Evolutionary conservation across 2,113 vertebrate species (phyloP).

Genomic region (Cichladusa arquata): DNA sequence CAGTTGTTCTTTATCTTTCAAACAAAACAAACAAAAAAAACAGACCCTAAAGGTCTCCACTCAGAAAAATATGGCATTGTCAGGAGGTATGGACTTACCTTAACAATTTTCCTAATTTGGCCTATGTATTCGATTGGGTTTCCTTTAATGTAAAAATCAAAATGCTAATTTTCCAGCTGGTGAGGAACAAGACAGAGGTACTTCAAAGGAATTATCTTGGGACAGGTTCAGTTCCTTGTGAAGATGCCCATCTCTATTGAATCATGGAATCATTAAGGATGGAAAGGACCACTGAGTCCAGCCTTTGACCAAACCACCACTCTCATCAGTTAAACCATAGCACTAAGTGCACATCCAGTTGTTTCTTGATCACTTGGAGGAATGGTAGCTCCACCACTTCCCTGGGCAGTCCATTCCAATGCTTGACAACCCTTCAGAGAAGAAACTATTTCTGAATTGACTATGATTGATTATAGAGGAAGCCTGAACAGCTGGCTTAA

Average conservation of each 20-base stretch:
- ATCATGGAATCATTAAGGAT: not conserved
- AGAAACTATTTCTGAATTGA: not conserved
- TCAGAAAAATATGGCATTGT: not conserved
- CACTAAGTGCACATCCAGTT: not conserved
- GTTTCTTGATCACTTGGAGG: not conserved
- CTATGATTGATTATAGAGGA: not conserved
- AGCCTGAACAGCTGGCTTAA: not conserved
- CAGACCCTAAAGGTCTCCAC: not conserved
- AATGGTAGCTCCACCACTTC: not conserved
- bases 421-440: not conserved
- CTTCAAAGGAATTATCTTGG: not conserved
- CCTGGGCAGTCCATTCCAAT: too few species aligned
- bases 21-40: not conserved
- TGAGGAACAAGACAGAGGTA: not conserved
- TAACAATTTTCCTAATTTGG: not conserved
- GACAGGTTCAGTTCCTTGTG: not conserved
- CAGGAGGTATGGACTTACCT: not conserved
- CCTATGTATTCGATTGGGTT: not conserved
- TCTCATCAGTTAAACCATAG: fast-evolving
- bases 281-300: not conserved
- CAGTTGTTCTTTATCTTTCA: not conserved
- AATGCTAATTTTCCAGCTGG: not conserved
- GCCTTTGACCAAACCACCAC: not conserved
- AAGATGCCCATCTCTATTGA: not conserved
- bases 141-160: not conserved